These are phyloP conservation scores for Platycercus adscitus DNA, from an alignment of 2,113 vertebrate species.

Conservation along the genomic window DNA sequence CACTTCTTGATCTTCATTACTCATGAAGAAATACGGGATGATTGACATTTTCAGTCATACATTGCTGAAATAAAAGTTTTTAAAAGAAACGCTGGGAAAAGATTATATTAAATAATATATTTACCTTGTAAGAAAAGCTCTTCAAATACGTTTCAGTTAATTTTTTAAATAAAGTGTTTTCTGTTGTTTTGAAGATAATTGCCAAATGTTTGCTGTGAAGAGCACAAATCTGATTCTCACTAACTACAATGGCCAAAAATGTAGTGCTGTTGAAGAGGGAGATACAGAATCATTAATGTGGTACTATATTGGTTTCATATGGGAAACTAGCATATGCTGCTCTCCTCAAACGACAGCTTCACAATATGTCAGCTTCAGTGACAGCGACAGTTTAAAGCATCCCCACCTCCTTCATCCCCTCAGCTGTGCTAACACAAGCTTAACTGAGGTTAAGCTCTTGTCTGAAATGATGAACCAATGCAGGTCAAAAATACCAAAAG, in stretches of 20 bases:
- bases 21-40: background rate
- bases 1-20: background rate
- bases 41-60: background rate
- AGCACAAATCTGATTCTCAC: background rate
- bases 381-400: background rate
- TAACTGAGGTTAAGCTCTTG: background rate
- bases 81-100: background rate
- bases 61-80: background rate
- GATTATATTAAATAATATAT: background rate
- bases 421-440: background rate
- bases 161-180: rapidly evolving
- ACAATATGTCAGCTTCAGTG: background rate
- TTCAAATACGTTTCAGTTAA: background rate
- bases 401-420: background rate
- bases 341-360: background rate
- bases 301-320: background rate
- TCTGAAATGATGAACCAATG: background rate
- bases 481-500: background rate
- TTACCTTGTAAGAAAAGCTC: background rate
- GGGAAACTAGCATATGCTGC: background rate
- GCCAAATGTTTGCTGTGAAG: background rate
- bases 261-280: background rate
- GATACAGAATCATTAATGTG: background rate
- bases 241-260: background rate
- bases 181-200: background rate